phyloP scores from a whole-genome alignment of 2,888 invertebrate genomes.

The Cryptocephalus primarius region DNA sequence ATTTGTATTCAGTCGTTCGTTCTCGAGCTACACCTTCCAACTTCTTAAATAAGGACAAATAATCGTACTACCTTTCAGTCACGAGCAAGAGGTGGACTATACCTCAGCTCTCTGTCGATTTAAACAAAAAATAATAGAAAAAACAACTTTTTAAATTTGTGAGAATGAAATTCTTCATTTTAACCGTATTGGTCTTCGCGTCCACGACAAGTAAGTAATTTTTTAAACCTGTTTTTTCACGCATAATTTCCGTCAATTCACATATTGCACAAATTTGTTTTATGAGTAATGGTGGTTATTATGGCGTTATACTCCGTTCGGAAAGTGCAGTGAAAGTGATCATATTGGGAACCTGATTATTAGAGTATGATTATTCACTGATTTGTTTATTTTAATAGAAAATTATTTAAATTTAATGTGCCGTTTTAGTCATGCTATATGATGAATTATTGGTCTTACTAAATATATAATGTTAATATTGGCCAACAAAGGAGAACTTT shows the following conservation, averaged over 20 bases:
- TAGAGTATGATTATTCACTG: no score
- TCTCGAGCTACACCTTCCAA: constrained; percentile 15
- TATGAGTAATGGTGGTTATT: not conserved
- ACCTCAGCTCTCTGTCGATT: constrained; percentile 21
- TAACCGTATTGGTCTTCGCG: constrained; percentile 17
- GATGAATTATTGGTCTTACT: no score
- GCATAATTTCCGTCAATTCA: not conserved
- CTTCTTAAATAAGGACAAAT: constrained; percentile 30
- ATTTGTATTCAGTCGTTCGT: not conserved
- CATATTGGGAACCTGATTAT: no score
- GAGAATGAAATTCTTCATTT: constrained; percentile 20
- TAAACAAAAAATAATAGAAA: constrained; percentile 6
- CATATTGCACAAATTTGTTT: not conserved
- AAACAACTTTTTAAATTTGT: constrained; percentile 1
- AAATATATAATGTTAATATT: no score
- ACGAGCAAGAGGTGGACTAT: constrained; percentile 23
- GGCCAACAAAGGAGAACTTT: no score
- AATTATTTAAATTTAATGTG: no score
- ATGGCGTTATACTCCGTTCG: no score
- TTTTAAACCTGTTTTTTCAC: not conserved
- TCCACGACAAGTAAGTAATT: constrained; percentile 23
- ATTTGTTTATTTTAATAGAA: no score
- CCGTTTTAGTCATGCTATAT: no score
- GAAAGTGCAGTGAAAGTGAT: no score
- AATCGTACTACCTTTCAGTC: constrained; percentile 24